Conservation (phyloP, 2,888 invertebrate genomes). For the Rhagophthalmus giganteus region DNA sequence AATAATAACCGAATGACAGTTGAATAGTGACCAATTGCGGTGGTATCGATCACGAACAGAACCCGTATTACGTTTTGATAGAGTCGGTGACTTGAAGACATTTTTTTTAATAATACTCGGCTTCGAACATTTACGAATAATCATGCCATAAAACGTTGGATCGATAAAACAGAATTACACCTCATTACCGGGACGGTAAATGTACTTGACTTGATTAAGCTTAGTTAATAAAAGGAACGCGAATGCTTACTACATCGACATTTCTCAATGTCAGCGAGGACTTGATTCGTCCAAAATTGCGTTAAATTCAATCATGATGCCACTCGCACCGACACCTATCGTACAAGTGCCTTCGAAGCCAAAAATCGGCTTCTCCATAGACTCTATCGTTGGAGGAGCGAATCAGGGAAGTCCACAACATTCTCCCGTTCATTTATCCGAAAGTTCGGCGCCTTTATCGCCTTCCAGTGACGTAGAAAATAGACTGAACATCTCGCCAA, state of each 20-base stretch:
- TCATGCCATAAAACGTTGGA: slow-evolving; percentile 20
- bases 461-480: slow-evolving; percentile 56
- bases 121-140: slow-evolving; percentile 22
- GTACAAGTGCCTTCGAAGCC: slow-evolving; percentile 90
- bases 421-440: slow-evolving; percentile 59
- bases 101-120: too few species aligned
- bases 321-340: slow-evolving; percentile 91
- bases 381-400: slow-evolving; percentile 84
- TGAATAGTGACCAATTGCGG: too few species aligned
- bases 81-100: too few species aligned
- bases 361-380: slow-evolving; percentile 93
- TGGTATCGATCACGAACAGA: too few species aligned
- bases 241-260: slow-evolving; percentile 5
- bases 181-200: too few species aligned
- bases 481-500: slow-evolving; percentile 25
- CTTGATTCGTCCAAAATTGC: slow-evolving; percentile 19
- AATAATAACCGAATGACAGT: too few species aligned
- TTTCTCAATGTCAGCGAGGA: slow-evolving; percentile 19
- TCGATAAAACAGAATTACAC: too few species aligned
- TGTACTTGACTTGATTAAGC: too few species aligned
- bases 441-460: slow-evolving; percentile 57
- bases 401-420: slow-evolving; percentile 49
- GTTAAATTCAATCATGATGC: slow-evolving; percentile 74
- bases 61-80: too few species aligned
- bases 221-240: too few species aligned